Base-by-base conservation (phyloP, 2,888 invertebrate genomes). In the Eueremaeus valkanovi region DNA sequence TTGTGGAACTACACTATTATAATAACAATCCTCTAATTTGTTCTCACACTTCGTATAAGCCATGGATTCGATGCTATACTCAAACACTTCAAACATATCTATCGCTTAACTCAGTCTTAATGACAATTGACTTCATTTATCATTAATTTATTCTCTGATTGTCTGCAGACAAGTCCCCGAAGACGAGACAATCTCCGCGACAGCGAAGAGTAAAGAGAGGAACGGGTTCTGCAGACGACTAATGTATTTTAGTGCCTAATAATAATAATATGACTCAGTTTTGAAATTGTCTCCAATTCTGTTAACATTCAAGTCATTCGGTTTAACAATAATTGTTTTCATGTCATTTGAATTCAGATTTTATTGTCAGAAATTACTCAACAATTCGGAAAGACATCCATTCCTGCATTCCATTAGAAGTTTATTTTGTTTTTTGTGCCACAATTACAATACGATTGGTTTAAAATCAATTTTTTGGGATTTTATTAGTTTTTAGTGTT, bases 161-260 rank as follows among this genome's bases (percentile, higher is more conserved):
- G 3, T 9, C 24, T 9, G 24, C 61, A 75, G 75, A 75, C 27
- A 75, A 75, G 58, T 75, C 75, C 29, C 72, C 72, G 27, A 75
- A 72, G 36, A 61, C 31, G 3, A 18, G 55, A 21, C 66, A 73
- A 45, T 76, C 76, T 1, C 76, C 73, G 16, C 51, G 76, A 33
- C 73, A 73, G 61, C 33, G 73, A 33, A 66, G 45, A 68, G 73
- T 73, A 11, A 76, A 73, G 66, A 49, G 76, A 36, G 68, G 76
- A 73, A 76, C 76, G 18, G 76, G 76, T 31, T 42, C 51, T 40
- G 58, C 31, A 11, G 73, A 73, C 31, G 55, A 73, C 8, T 72
- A 45, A 68, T 40, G 33, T 31, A 5, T 16, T n/a, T 72, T 72
- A 66, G 66, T 66, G 66, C 66, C 66, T 66, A 66, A 66, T 36